These are phyloP conservation scores for Drosophila cardini DNA, from an alignment of 1,140 invertebrate species.

Conservation along the genomic window DNA sequence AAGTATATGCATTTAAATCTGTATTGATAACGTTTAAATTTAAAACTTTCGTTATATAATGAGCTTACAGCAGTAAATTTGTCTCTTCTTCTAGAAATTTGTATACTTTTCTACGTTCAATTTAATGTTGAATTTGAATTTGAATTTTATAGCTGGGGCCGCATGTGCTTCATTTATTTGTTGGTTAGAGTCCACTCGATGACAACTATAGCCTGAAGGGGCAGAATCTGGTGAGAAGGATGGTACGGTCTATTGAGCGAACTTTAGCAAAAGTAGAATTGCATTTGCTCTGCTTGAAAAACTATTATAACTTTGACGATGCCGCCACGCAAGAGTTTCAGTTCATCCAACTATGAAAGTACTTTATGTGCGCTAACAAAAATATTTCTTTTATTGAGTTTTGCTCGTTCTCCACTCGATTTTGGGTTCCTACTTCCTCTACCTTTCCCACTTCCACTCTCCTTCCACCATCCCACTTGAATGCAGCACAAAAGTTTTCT, in stretches of 20 bases:
- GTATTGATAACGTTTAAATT: background rate
- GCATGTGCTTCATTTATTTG: conserved; percentile 78
- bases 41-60: conserved; percentile 60
- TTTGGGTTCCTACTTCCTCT: conserved; percentile 49
- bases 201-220: conserved; percentile 52
- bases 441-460: conserved; percentile 33
- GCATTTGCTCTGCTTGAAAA: conserved; percentile 82
- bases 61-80: conserved; percentile 64
- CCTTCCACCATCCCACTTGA: conserved; percentile 44
- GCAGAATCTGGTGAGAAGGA: conserved; percentile 7
- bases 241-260: conserved; percentile 64
- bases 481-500: conserved; percentile 61
- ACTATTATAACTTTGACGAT: conserved; percentile 77
- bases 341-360: conserved; percentile 82
- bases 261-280: conserved; percentile 78
- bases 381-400: conserved; percentile 83
- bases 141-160: conserved; percentile 42
- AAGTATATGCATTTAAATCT: too few species aligned
- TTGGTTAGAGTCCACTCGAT: conserved; percentile 71
- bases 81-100: conserved; percentile 13
- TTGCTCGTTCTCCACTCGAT: conserved; percentile 49
- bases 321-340: conserved; percentile 68
- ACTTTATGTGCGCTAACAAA: conserved; percentile 83
- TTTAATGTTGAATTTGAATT: conserved; percentile 66
- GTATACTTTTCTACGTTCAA: conserved; percentile 3